Base-by-base conservation (phyloP, 64 coral and sea anemone species). In the Actinia equina region DNA sequence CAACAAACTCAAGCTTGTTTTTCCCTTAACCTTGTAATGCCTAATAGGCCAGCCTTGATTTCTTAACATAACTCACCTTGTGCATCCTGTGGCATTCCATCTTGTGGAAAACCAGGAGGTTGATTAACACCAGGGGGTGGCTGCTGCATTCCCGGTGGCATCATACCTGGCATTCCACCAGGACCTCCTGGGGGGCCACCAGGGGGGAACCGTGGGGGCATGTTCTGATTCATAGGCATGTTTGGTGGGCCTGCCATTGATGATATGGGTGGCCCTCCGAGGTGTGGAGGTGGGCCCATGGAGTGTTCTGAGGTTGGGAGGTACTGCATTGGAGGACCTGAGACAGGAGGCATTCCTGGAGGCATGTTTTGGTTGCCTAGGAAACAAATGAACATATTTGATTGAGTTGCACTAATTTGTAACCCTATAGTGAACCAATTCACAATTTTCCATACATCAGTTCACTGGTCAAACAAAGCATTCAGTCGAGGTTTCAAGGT, bases 301-400 rank as follows among this genome's bases (percentile, higher is more conserved):
- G 84, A 6, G 43, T 84, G 77, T 19, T 91, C 90, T 9, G 89
- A 58, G 17, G 54, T 85, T 14, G 90, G 84, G 70, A 83, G 84
- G 23, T 84, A 81, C 17, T 74, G 83, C 30, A 84, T 89, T 10
- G 94, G 94, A 1, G 91, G 91, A 79, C 91, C 91, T 14, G 91
- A 92, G 25, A 85, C 90, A 76, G 94, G 90, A 8, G 94, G 91
- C 91, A 96, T 96, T 25, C 91, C 94, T 46, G 91, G 69, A 85
- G 9, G 88, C 83, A 82, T 80, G 82, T 81, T 80, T 79, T 62
- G 84, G 87, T 13, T 87, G 84, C 49, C 86, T 79, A n/a, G 76
- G 65, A 23, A 79, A 79, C 49, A 57, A 45, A 17, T 78, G 8
- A 23, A 22, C 3, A 23, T 0, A n/a, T 7, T n/a, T 20, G 0